Evolutionary conservation across 2,113 vertebrate species (phyloP).

Genomic region (Phyllopteryx taeniolatus): DNA sequence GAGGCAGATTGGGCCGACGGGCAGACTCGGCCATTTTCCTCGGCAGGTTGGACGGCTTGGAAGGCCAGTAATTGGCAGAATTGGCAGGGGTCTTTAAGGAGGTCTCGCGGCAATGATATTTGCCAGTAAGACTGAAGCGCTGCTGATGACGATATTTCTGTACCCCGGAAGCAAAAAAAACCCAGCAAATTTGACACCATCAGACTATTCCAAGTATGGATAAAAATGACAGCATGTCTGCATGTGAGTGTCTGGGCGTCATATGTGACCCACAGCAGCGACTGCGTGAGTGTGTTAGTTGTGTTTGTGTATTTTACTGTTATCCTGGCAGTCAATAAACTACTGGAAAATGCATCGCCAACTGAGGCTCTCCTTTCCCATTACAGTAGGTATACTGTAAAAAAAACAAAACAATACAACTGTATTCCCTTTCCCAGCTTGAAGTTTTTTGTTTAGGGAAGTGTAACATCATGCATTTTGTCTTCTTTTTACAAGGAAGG

Average conservation of each 20-base stretch:
- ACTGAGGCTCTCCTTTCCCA: too few species aligned
- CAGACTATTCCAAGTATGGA: background rate
- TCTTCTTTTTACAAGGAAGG: too few species aligned
- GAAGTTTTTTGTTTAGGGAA: too few species aligned
- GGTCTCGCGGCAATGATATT: constrained; percentile 62
- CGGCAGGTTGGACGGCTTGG: constrained; percentile 64
- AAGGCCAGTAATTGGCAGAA: constrained; percentile 69
- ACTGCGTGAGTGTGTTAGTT: too few species aligned
- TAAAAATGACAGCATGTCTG: background rate
- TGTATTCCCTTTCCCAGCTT: too few species aligned
- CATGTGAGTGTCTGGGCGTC: background rate
- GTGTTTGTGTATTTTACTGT: too few species aligned
- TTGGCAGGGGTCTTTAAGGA: constrained; percentile 65
- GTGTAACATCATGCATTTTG: too few species aligned
- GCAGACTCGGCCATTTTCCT: constrained; percentile 68
- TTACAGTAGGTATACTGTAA: too few species aligned
- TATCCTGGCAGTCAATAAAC: too few species aligned
- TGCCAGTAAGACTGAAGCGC: constrained; percentile 47
- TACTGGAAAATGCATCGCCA: too few species aligned
- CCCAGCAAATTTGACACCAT: background rate
- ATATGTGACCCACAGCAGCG: too few species aligned
- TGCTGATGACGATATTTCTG: constrained; percentile 2
- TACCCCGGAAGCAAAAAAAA: background rate
- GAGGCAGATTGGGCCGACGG: constrained; percentile 70
- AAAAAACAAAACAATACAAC: too few species aligned